Base-by-base conservation (phyloP, 2,797 vertebrate genomes). In the Mycteria americana region DNA sequence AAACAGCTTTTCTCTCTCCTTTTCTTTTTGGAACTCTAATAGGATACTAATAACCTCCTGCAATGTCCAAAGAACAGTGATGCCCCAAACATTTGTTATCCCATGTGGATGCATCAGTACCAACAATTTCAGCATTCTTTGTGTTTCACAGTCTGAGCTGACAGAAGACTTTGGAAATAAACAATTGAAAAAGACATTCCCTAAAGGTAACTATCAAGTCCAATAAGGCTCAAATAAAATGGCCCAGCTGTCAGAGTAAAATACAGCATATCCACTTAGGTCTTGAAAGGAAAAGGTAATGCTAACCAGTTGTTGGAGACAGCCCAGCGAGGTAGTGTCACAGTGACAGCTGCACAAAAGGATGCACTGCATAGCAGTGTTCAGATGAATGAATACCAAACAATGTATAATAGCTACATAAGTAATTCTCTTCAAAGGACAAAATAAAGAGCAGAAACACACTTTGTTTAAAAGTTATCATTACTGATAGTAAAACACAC, bases 221-320 rank as follows among this genome's bases (percentile, higher is more conserved):
- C 97, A 98, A 98, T 98, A 98, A 98, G 97, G 89, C 97, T 98
- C 98, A 98, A 98, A 96, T 96, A 95, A 98, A 98, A 98, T 94
- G 95, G 96, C 93, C 95, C 85, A 97, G 96, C 98, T 98, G 98
- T 98, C 98, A 98, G 94, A 96, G 90, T 97, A 97, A 98, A 98
- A 98, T 98, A 98, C 93, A 81, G 88, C 91, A 96, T 97, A 98
- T 97, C 97, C 97, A 98, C 97, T 98, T 97, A 96, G 92, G 94
- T 98, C 97, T 97, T 97, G 94, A 97, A 97, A 96, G 96, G 90
- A 92, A 97, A 97, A 98, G 97, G 89, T 93, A 93, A 91, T 89
- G 89, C 91, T 96, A 97, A 96, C 97, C 94, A 96, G 96, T 97
- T 98, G 95, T 75, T 95, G 88, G 88, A 98, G 95, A 96, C 65